Evolutionary conservation across 2,888 invertebrate species (phyloP).

Genomic region (Germaria angustata): DNA sequence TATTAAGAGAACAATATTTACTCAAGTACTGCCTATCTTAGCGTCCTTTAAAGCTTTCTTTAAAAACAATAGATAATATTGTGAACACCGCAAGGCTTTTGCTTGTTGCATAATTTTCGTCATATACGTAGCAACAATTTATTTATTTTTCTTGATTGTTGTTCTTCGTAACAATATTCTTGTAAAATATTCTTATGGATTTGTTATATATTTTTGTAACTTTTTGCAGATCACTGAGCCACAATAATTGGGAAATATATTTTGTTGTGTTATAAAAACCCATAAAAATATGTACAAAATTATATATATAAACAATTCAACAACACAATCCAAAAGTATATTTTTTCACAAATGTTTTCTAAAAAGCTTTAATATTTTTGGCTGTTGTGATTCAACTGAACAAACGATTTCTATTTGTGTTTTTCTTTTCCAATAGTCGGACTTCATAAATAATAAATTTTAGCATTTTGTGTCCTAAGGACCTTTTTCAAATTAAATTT

Average conservation of each 20-base stretch:
- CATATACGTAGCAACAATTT: neutral
- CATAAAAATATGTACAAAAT: neutral
- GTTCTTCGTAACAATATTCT: too few species aligned
- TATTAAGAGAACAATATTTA: neutral
- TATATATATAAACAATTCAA: neutral
- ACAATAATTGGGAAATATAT: slow-evolving; percentile 56
- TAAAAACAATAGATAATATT: neutral
- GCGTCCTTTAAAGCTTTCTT: neutral
- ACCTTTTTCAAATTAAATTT: slow-evolving; percentile 34
- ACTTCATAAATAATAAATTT: slow-evolving; percentile 11
- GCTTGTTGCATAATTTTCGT: slow-evolving; percentile 53
- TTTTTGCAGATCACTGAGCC: slow-evolving; percentile 42
- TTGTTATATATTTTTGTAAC: neutral
- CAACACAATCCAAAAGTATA: neutral
- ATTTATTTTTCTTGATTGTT: neutral
- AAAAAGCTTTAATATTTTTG: neutral
- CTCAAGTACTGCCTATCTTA: neutral
- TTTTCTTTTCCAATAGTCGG: neutral
- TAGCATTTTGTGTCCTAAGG: neutral
- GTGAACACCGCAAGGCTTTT: slow-evolving; percentile 16
- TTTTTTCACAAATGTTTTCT: neutral
- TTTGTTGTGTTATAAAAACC: neutral
- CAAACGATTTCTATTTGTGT: slow-evolving; percentile 23
- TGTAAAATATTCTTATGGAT: neutral
- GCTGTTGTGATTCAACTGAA: neutral